Base-by-base conservation (phyloP, 2,797 vertebrate species). In the Siniperca undulata region DNA sequence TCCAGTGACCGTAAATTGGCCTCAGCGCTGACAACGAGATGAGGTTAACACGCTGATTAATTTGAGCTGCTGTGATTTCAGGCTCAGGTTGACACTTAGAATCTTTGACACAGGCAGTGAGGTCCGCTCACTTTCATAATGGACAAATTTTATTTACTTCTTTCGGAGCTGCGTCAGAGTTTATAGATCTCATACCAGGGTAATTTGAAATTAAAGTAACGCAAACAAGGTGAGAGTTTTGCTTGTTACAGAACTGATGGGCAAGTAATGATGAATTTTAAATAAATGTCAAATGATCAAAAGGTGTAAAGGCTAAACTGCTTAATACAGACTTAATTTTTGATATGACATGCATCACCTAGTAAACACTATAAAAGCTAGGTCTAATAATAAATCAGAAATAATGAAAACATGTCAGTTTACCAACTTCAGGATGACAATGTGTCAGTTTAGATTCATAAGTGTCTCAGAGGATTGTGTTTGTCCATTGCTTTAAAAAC, bases 11-110 rank as follows among this genome's bases (percentile, higher is more conserved):
- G 71, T 88, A 92, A 92, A 94, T 93, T 94, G 93, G 91, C 94
- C 94, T 93, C 91, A 86, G 89, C 84, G 91, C 89, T 82, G 93
- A 85, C 91, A 91, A 91, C 82, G 90, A 93, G 92, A 94, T 92
- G 93, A 93, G 94, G 94, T 95, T 94, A 94, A 94, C 94, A 91
- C 87, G 88, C 91, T 92, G 92, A 94, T 93, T 93, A 92, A 95
- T 95, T 90, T 91, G 90, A 91, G 92, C 93, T 90, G 89, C 93
- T 93, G 92, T 93, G 93, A 94, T 93, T 94, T 91, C 92, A 93
- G 92, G 89, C 92, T 91, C 84, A 92, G 88, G 91, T 88, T 93
- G 92, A 94, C 92, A 91, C 90, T 93, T 90, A 86, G 87, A 91
- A 91, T 93, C 93, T 94, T 85, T 94, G 93, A 93, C 93, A 90